Conservation (phyloP, 2,888 invertebrate species). For the Tubiluchus corallicola region DNA sequence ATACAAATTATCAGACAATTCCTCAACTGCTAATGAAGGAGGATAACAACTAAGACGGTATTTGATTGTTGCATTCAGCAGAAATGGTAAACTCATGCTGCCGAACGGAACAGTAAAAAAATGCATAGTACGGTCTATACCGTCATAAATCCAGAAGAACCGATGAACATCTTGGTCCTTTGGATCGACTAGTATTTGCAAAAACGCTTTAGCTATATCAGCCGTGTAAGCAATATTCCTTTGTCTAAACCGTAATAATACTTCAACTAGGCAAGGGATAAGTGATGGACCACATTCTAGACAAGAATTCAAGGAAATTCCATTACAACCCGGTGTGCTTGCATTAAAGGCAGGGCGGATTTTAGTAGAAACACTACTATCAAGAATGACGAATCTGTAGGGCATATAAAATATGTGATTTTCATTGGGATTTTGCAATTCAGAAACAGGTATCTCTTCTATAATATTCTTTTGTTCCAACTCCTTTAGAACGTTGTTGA, state of each 20-base stretch:
- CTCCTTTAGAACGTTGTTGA: neutral
- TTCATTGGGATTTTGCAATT: slow-evolving; percentile 5
- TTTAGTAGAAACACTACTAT: slow-evolving; percentile 15
- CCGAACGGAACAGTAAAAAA: slow-evolving; percentile 10
- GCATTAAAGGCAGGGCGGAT: slow-evolving; percentile 17
- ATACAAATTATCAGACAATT: neutral
- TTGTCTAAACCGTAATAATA: slow-evolving; percentile 12
- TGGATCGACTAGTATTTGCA: slow-evolving; percentile 10
- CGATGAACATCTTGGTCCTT: slow-evolving; percentile 12
- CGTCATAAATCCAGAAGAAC: slow-evolving; percentile 8
- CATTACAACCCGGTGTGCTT: slow-evolving; percentile 9
- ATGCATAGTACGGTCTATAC: slow-evolving; percentile 6
- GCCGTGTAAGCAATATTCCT: slow-evolving; percentile 12
- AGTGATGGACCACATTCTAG: slow-evolving; percentile 13
- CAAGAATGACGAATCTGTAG: slow-evolving; percentile 13
- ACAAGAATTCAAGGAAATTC: slow-evolving; percentile 13
- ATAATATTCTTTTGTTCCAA: neutral
- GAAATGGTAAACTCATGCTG: slow-evolving; percentile 10
- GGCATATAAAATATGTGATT: slow-evolving; percentile 13
- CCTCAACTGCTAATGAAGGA: slow-evolving; percentile 8
- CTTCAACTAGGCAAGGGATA: slow-evolving; percentile 10
- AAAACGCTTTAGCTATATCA: slow-evolving; percentile 13
- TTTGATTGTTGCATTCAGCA: slow-evolving; percentile 12
- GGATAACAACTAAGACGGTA: slow-evolving; percentile 8
- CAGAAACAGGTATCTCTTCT: neutral